Evolutionary conservation across 2,797 vertebrate genomes (phyloP).

Genomic region (Diplodus sargus): DNA sequence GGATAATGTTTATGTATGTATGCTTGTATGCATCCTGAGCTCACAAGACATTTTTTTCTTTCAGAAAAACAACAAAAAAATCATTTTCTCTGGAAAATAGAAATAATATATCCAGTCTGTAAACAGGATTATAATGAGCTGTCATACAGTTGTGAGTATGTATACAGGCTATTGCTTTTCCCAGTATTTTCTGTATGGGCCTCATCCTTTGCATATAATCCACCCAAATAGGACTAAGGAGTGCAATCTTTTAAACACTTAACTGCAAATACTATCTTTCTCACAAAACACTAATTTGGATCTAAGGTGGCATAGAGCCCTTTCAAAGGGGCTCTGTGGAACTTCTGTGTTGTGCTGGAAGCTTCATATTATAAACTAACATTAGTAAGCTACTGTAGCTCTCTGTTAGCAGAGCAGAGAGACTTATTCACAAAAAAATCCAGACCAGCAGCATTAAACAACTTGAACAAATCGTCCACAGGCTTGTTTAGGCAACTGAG

Average conservation of each 20-base stretch:
- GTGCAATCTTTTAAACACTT: slow-evolving; percentile 1
- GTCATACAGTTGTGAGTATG: slow-evolving; percentile 54
- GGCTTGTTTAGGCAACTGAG: no score
- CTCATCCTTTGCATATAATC: slow-evolving; percentile 15
- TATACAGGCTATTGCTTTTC: slow-evolving; percentile 13
- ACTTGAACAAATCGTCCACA: no score
- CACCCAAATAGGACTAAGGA: slow-evolving; percentile 8
- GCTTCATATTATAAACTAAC: no score
- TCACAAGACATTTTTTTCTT: not conserved
- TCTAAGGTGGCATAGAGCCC: not conserved
- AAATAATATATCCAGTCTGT: slow-evolving; percentile 23
- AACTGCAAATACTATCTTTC: slow-evolving; percentile 1
- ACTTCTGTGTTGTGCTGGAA: no score
- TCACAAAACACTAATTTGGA: not conserved
- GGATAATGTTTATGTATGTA: slow-evolving; percentile 7
- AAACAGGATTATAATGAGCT: slow-evolving; percentile 61
- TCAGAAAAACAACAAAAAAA: slow-evolving; percentile 9
- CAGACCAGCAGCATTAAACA: no score
- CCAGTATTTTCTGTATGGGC: slow-evolving; percentile 19
- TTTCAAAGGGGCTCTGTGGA: not conserved
- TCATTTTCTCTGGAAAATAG: slow-evolving; percentile 1
- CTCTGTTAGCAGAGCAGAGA: no score
- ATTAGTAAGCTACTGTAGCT: no score
- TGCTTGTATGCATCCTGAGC: not conserved
- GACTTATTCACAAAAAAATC: no score